Conservation (phyloP, 2,797 vertebrate species). For the Hemibagrus guttatus region DNA sequence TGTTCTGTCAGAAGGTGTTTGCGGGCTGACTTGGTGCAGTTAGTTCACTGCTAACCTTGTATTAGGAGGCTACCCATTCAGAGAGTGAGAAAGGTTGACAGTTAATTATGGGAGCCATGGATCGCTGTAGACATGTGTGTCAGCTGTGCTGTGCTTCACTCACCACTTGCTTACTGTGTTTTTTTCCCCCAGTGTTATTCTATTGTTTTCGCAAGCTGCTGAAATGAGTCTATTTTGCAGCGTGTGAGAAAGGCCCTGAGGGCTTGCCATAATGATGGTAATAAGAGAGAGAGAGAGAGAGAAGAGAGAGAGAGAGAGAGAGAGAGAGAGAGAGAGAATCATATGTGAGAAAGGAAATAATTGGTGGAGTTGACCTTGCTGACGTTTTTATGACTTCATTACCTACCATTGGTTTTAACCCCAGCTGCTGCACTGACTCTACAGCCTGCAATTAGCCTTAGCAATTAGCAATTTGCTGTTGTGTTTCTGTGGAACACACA, state of each 20-base stretch:
- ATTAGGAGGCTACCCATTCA: slow-evolving; percentile 63
- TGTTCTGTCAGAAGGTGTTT: slow-evolving; percentile 64
- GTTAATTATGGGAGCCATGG: slow-evolving; percentile 77
- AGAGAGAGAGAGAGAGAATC: slow-evolving; percentile 59
- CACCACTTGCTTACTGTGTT: slow-evolving; percentile 63
- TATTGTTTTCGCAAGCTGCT: slow-evolving; percentile 71
- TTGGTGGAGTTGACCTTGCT: slow-evolving; percentile 50
- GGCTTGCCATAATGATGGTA: slow-evolving; percentile 77
- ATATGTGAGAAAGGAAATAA: slow-evolving; percentile 51
- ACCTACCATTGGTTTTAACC: slow-evolving; percentile 41
- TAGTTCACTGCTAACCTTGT: slow-evolving; percentile 69
- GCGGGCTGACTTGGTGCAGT: slow-evolving; percentile 69
- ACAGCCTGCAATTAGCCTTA: slow-evolving; percentile 24
- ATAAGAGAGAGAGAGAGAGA: slow-evolving; percentile 66
- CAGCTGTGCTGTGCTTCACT: slow-evolving; percentile 69
- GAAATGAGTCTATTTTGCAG: slow-evolving; percentile 62
- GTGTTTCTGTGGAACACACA: slow-evolving; percentile 22
- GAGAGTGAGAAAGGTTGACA: slow-evolving; percentile 73
- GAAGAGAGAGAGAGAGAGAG: slow-evolving; percentile 60
- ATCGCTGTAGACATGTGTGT: slow-evolving; percentile 67
- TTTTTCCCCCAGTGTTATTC: slow-evolving; percentile 62
- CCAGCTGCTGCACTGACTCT: slow-evolving; percentile 12
- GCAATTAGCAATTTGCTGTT: slow-evolving; percentile 32
- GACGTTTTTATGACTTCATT: slow-evolving; percentile 53
- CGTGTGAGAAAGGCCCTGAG: slow-evolving; percentile 65